Evolutionary conservation across 2,888 invertebrate species (phyloP).

Genomic region (Dryobota labecula): DNA sequence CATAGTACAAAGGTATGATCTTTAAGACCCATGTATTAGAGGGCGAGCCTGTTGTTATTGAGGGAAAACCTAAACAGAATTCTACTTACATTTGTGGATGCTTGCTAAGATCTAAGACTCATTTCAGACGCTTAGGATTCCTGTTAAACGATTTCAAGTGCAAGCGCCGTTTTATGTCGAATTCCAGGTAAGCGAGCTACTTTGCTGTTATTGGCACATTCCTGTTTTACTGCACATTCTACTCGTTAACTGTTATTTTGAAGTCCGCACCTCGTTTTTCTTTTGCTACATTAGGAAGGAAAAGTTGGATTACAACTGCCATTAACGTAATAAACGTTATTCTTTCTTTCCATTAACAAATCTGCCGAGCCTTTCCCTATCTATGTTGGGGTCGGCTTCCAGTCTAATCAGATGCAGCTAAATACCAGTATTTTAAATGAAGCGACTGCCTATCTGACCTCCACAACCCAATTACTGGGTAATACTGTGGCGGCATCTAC

Average conservation of each 20-base stretch:
- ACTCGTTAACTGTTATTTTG: neutral
- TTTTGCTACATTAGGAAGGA: neutral
- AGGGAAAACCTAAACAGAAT: neutral
- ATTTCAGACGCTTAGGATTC: conserved; percentile 8
- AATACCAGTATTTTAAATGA: no score
- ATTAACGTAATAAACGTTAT: no score
- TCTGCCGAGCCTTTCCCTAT: no score
- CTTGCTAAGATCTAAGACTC: neutral
- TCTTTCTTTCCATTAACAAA: no score
- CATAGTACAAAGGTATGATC: no score
- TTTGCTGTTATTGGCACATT: conserved; percentile 2
- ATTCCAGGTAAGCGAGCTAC: neutral
- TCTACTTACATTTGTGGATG: neutral
- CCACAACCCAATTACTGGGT: no score
- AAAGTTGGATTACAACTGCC: neutral
- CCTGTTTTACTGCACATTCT: neutral
- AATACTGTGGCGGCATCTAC: no score
- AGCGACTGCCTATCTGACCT: no score
- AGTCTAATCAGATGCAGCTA: no score
- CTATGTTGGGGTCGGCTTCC: no score
- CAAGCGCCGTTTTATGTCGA: conserved; percentile 7
- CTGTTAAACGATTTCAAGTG: neutral
- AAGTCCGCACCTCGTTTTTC: neutral
- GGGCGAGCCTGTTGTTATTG: no score
- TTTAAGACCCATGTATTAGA: no score